These are phyloP conservation scores for Adelges cooleyi DNA, from an alignment of 1,140 invertebrate genomes.

Conservation along the genomic window DNA sequence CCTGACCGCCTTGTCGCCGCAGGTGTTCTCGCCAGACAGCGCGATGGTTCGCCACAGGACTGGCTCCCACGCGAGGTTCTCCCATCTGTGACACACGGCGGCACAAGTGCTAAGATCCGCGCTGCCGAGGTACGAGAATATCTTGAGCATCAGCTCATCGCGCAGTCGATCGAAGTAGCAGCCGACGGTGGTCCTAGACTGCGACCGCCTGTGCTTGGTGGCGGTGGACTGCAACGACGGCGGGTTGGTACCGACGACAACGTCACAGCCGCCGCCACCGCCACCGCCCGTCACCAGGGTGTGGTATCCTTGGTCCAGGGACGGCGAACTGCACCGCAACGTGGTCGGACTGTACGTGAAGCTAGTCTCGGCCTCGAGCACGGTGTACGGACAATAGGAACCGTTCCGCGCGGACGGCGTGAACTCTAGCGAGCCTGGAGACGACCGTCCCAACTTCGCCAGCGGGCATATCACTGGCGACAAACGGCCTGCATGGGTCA, in stretches of 20 bases:
- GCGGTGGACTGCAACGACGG: conserved; percentile 9
- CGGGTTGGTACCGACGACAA: conserved; percentile 36
- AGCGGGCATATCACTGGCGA: conserved; percentile 45
- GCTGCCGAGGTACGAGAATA: conserved; percentile 64
- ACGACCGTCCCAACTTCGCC: conserved; percentile 45
- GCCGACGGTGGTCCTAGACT: conserved; percentile 25
- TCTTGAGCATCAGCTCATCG: conserved; percentile 46
- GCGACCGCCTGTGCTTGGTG: conserved; percentile 32
- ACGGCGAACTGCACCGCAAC: conserved; percentile 30
- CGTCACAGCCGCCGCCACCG: conserved; percentile 45
- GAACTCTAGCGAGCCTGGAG: conserved; percentile 36
- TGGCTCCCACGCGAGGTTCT: conserved; percentile 69
- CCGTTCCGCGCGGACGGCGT: conserved; percentile 29
- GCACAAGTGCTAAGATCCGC: conserved; percentile 66
- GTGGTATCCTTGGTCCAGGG: conserved; percentile 45
- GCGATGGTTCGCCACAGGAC: conserved; percentile 59
- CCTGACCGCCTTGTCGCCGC: conserved; percentile 56
- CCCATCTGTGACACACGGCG: conserved; percentile 68
- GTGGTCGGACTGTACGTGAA: conserved; percentile 28
- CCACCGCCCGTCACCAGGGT: conserved; percentile 54
- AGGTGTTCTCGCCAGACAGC: conserved; percentile 50
- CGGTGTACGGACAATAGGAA: conserved; percentile 10
- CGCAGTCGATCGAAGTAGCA: conserved; percentile 41
- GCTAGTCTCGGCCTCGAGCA: conserved; percentile 23
- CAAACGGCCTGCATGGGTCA: conserved; percentile 35